phyloP scores from a whole-genome alignment of 2,113 vertebrate genomes.

The Podarcis cretensis region DNA sequence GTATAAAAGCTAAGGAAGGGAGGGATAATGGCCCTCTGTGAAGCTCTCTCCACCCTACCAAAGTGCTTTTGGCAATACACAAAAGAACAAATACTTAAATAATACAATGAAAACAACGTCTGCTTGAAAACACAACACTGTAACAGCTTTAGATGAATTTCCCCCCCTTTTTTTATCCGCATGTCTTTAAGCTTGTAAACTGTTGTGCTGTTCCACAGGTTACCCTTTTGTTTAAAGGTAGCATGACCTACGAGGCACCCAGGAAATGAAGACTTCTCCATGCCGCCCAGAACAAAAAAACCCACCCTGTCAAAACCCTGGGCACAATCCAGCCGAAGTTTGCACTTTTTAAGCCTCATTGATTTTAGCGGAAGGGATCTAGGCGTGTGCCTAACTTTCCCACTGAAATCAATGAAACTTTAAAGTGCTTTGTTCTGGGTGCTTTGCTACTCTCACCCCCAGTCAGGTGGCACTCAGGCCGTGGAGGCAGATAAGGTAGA shows the following conservation, averaged over 20 bases:
- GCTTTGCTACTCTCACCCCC: not conserved
- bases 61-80: not conserved
- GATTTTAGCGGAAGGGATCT: not conserved
- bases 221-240: conserved; percentile 48
- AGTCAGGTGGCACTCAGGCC: not conserved
- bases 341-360: not conserved
- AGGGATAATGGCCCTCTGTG: not conserved
- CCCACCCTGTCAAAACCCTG: not conserved
- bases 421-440: not conserved
- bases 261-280: conserved; percentile 5
- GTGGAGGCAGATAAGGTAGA: not conserved
- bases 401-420: not conserved
- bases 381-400: not conserved
- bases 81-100: not conserved
- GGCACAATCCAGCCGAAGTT: not conserved
- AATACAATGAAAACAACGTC: not conserved
- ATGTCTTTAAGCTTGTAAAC: not conserved
- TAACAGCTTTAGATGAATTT: not conserved
- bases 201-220: conserved; percentile 17
- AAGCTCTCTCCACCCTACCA: not conserved
- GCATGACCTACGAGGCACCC: conserved; percentile 35
- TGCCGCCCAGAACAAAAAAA: not conserved
- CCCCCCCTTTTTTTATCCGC: not conserved
- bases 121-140: not conserved
- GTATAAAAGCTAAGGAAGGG: not conserved